phyloP scores from a whole-genome alignment of 1,140 invertebrate species.

The Nasonia vitripennis region DNA sequence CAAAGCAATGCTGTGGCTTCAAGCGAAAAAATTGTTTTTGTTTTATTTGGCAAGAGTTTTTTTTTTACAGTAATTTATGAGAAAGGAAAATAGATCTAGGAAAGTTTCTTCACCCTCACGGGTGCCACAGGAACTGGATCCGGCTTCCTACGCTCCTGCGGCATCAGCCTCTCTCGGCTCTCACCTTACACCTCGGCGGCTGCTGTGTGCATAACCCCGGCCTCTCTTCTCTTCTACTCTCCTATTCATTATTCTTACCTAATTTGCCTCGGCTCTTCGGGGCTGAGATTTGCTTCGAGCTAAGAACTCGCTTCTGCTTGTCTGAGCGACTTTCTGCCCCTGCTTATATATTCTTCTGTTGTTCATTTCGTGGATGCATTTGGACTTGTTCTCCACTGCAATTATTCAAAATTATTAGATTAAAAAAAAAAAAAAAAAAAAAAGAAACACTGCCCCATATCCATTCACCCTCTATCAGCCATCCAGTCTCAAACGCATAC shows the following conservation, averaged over 20 bases:
- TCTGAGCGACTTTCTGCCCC: neutral
- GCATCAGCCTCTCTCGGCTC: neutral
- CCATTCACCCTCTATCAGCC: too few relatives aligned
- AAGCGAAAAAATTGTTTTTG: too few relatives aligned
- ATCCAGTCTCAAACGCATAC: too few relatives aligned
- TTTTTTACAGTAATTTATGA: too few relatives aligned
- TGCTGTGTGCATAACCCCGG: neutral
- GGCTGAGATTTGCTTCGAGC: neutral
- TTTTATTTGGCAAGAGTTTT: too few relatives aligned
- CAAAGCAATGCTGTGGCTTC: too few relatives aligned
- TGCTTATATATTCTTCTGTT: too few relatives aligned
- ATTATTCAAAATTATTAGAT: too few relatives aligned
- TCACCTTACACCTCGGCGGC: neutral
- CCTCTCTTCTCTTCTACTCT: neutral
- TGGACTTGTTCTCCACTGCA: too few relatives aligned
- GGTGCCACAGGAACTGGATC: neutral
- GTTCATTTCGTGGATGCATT: neutral
- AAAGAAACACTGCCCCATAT: too few relatives aligned
- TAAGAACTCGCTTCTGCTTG: neutral
- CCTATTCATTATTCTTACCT: conserved; percentile 9
- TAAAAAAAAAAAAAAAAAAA: too few relatives aligned
- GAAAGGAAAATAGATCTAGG: too few relatives aligned
- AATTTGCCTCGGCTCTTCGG: neutral
- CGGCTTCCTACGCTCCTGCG: neutral
- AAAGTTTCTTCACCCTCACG: neutral